Evolutionary conservation across 2,888 invertebrate genomes (phyloP).

Genomic region (Eupsilia transversa): DNA sequence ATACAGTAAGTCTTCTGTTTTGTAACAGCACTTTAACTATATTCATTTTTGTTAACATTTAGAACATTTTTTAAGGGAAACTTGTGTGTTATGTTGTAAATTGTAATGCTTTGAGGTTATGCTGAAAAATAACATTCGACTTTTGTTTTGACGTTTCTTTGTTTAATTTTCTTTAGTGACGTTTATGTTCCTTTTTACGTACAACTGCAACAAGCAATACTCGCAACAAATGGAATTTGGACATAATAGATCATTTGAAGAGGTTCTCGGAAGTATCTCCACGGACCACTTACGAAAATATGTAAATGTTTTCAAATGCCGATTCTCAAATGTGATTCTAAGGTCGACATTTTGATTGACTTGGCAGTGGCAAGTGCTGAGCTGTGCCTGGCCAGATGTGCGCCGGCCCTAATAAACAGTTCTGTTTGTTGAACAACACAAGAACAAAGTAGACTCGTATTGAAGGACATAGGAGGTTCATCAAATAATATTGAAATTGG

Average conservation of each 20-base stretch:
- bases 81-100: neutral
- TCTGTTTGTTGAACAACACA: neutral
- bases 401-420: neutral
- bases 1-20: slow-evolving; percentile 63
- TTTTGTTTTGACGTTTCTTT: slow-evolving; percentile 26
- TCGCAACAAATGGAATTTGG: too few species aligned
- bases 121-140: slow-evolving; percentile 37
- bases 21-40: slow-evolving; percentile 70
- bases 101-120: slow-evolving; percentile 66
- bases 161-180: neutral
- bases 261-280: neutral
- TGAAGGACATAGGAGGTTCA: neutral
- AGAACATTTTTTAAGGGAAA: slow-evolving; percentile 29
- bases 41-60: slow-evolving; percentile 74
- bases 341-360: neutral
- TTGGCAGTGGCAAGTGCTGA: neutral
- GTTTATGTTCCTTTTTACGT: slow-evolving; percentile 11
- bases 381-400: neutral
- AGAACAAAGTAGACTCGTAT: neutral
- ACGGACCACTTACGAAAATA: neutral
- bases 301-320: neutral
- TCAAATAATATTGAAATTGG: neutral
- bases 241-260: too few species aligned
- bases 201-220: neutral
- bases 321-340: neutral